A percentile compares a stretch with the other conserved stretches of the same genome.
Evolutionary conservation across 2,888 invertebrate species (phyloP).

Genomic region (Eristalis tenax): DNA sequence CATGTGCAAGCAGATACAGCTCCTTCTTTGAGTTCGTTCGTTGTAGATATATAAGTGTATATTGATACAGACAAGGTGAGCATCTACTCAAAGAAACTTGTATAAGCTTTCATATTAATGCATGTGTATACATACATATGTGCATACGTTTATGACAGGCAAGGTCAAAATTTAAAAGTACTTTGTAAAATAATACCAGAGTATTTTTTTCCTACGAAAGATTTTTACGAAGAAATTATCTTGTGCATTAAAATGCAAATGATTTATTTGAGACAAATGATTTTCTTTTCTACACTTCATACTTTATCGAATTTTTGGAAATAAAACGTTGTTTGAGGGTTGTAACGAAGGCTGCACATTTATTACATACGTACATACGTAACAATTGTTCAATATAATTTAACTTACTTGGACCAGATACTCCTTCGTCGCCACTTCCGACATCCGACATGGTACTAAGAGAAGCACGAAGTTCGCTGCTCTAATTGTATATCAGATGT

Average conservation of each 20-base stretch:
- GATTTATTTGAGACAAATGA: too few relatives aligned
- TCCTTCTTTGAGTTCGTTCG: neutral
- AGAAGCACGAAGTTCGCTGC: slow-evolving; percentile 34
- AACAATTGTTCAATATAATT: slow-evolving; percentile 38
- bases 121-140: neutral
- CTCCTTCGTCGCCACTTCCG: slow-evolving; percentile 90
- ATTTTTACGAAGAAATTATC: neutral
- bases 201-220: neutral
- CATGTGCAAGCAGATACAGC: neutral
- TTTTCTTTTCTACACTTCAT: too few relatives aligned
- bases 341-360: neutral
- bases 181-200: slow-evolving; percentile 33
- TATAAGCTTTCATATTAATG: slow-evolving; percentile 34
- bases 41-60: neutral
- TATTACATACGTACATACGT: neutral
- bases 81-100: slow-evolving; percentile 24
- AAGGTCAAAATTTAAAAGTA: slow-evolving; percentile 36
- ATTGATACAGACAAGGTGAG: slow-evolving; percentile 9
- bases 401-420: slow-evolving; percentile 90
- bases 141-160: slow-evolving; percentile 18
- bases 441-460: slow-evolving; percentile 86
- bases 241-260: neutral
- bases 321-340: neutral
- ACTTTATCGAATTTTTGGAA: too few relatives aligned
- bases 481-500: slow-evolving; percentile 11